These are phyloP conservation scores for Danio rerio DNA, from an alignment of 2,113 vertebrate species.

Conservation along the genomic window GRCz12tu NC_133196.1:8937001-8937500, in stretches of 20 bases:
- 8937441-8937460: slow-evolving; percentile 87
- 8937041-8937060: slow-evolving; percentile 94
- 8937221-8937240: background rate
- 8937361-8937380: slow-evolving; percentile 94
- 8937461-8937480: slow-evolving; percentile 92
- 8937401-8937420: slow-evolving; percentile 83
- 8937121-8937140: slow-evolving; percentile 69
- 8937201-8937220: slow-evolving; percentile 30
- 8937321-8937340: slow-evolving; percentile 52
- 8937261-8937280: slow-evolving; percentile 24
- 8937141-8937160: slow-evolving; percentile 65
- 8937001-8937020: slow-evolving; percentile 93
- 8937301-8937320: slow-evolving; percentile 23
- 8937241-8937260: background rate
- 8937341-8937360: slow-evolving; percentile 96
- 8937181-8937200: slow-evolving; percentile 12
- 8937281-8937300: slow-evolving; percentile 11
- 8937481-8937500: slow-evolving; percentile 92
- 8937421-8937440: slow-evolving; percentile 92
- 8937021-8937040: slow-evolving; percentile 88
- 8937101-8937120: slow-evolving; percentile 72
- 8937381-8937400: slow-evolving; percentile 94
- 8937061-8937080: slow-evolving; percentile 93
- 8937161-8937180: slow-evolving; percentile 58
- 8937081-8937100: slow-evolving; percentile 96